phyloP scores from a whole-genome alignment of 2,888 invertebrate genomes.

The Orthosia incerta region DNA sequence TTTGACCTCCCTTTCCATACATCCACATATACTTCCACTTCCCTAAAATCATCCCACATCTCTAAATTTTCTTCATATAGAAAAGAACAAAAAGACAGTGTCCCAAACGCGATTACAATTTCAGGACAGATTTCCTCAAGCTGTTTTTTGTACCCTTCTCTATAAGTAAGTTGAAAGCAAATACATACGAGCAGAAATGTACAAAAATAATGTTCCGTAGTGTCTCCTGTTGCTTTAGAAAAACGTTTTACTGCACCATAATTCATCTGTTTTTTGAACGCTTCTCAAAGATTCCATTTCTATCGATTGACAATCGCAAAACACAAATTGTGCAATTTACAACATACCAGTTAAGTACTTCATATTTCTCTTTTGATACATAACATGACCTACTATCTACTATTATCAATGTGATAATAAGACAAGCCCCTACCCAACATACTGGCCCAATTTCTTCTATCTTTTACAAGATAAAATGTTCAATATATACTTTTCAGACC shows the following conservation, averaged over 20 bases:
- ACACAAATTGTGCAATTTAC: conserved; percentile 2
- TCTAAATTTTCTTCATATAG: too few species aligned
- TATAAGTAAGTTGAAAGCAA: background rate
- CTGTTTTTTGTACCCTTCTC: background rate
- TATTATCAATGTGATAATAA: conserved; percentile 48
- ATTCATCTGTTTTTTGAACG: background rate
- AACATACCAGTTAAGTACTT: background rate
- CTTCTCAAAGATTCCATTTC: background rate
- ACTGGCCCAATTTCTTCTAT: conserved; percentile 53
- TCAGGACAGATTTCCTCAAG: background rate
- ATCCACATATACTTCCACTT: too few species aligned
- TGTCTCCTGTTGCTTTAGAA: too few species aligned
- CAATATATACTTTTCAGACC: conserved; percentile 12
- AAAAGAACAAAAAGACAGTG: too few species aligned
- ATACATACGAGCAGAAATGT: too few species aligned
- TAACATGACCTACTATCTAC: background rate
- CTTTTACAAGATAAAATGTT: conserved; percentile 33
- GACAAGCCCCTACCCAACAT: conserved; percentile 46
- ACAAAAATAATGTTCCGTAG: background rate
- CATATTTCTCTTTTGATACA: conserved; percentile 28
- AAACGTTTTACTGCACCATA: background rate
- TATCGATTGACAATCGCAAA: background rate
- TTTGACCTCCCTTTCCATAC: too few species aligned
- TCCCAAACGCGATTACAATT: background rate
- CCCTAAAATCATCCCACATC: too few species aligned